phyloP scores from a whole-genome alignment of 2,888 invertebrate species.

The Drosophila suboccidentalis region DNA sequence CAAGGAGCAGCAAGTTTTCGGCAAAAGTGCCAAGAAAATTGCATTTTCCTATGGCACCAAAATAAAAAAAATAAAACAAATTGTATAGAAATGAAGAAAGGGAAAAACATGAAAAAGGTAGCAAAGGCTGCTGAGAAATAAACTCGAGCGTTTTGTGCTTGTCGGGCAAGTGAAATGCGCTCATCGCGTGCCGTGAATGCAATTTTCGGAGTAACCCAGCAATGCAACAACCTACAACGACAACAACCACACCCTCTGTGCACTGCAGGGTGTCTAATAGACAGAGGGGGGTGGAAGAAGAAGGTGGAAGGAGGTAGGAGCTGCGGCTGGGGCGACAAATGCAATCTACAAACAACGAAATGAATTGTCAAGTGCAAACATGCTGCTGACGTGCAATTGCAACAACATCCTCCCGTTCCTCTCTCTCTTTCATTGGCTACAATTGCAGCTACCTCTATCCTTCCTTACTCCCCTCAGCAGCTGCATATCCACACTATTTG shows the following conservation, averaged over 20 bases:
- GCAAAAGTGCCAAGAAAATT: slow-evolving; percentile 81
- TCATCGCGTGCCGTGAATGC: slow-evolving; percentile 80
- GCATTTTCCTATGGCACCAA: slow-evolving; percentile 65
- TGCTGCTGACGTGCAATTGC: slow-evolving; percentile 79
- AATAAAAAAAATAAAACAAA: slow-evolving; percentile 1
- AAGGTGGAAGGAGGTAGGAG: neutral
- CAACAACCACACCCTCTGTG: slow-evolving; percentile 23
- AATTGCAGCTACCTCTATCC: slow-evolving; percentile 25
- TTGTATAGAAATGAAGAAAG: slow-evolving; percentile 2
- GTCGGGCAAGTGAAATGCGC: slow-evolving; percentile 70
- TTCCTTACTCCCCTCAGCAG: neutral
- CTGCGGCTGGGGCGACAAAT: slow-evolving; percentile 67
- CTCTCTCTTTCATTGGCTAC: slow-evolving; percentile 65
- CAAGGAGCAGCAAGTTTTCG: slow-evolving; percentile 66
- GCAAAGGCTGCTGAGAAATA: slow-evolving; percentile 74
- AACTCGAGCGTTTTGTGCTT: slow-evolving; percentile 72
- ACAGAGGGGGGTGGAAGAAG: neutral
- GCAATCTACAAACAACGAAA: slow-evolving; percentile 83
- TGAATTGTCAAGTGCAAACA: slow-evolving; percentile 83
- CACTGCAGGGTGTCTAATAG: slow-evolving; percentile 20
- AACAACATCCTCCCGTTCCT: slow-evolving; percentile 19
- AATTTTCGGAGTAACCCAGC: slow-evolving; percentile 59
- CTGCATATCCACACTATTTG: slow-evolving; percentile 22
- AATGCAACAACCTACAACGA: slow-evolving; percentile 9
- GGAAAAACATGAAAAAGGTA: slow-evolving; percentile 71